A percentile compares a stretch with the other conserved stretches of the same genome.
phyloP scores from a whole-genome alignment of 2,113 vertebrate species.

The Brachyhypopomus occidentalis region DNA sequence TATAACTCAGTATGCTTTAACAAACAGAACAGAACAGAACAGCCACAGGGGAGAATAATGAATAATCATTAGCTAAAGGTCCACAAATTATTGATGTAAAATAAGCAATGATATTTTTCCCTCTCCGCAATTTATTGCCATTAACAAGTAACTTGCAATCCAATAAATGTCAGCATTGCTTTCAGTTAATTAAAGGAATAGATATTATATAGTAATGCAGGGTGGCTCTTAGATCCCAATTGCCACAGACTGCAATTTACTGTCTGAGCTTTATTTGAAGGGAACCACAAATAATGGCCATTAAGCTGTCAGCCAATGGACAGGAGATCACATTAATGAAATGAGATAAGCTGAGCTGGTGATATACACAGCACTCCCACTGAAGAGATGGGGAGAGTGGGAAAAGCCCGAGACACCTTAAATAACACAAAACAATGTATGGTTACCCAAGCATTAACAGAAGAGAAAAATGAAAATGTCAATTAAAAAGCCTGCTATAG shows the following conservation, averaged over 20 bases:
- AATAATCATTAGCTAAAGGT: conserved; percentile 78
- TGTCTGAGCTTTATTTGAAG: conserved; percentile 90
- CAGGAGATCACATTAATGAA: conserved; percentile 96
- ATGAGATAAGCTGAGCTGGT: conserved; percentile 85
- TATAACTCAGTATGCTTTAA: conserved; percentile 69
- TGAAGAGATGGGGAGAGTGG: conserved; percentile 44
- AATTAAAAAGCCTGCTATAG: conserved; percentile 9
- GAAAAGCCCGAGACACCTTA: conserved; percentile 33
- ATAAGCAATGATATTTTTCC: conserved; percentile 84
- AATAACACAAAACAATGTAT: conserved; percentile 38
- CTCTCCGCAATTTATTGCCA: conserved; percentile 81
- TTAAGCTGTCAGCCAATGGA: conserved; percentile 94
- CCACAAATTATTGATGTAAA: conserved; percentile 83
- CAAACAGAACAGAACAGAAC: conserved; percentile 73
- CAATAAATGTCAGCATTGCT: conserved; percentile 97
- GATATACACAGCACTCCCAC: conserved; percentile 72
- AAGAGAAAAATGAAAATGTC: conserved; percentile 49
- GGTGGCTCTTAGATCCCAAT: conserved; percentile 97
- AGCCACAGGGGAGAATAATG: conserved; percentile 69
- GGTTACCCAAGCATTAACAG: background rate
- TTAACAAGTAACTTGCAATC: conserved; percentile 95
- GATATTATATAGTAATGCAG: conserved; percentile 95
- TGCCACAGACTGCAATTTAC: conserved; percentile 93
- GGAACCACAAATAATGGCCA: conserved; percentile 96
- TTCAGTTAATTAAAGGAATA: conserved; percentile 99